Conservation (phyloP, 2,113 vertebrate genomes). For the Laterallus jamaicensis region DNA sequence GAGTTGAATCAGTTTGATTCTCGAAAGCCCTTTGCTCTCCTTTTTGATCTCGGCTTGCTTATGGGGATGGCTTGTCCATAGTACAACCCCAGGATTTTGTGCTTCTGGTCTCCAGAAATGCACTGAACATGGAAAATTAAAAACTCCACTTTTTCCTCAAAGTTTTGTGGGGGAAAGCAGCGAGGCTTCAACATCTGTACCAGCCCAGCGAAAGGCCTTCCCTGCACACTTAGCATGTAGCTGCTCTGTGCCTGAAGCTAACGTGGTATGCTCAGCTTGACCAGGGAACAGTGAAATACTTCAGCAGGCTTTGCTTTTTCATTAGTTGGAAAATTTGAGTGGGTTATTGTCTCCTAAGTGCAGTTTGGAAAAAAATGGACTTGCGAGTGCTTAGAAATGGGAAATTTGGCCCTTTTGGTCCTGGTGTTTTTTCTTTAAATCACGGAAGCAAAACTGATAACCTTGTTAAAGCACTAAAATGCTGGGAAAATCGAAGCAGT, state of each 20-base stretch:
- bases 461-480: neutral
- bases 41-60: rapidly evolving
- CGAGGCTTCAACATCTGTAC: neutral
- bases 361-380: neutral
- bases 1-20: neutral
- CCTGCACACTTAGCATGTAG: rapidly evolving
- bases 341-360: neutral
- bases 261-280: neutral
- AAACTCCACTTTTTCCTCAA: neutral
- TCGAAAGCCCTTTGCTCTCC: neutral
- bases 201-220: neutral
- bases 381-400: neutral
- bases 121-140: neutral
- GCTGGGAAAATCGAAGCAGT: neutral
- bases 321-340: neutral
- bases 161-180: neutral
- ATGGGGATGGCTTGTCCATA: neutral
- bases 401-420: neutral
- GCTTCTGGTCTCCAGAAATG: neutral
- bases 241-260: neutral
- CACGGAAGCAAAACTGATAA: neutral
- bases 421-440: neutral
- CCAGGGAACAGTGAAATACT: neutral
- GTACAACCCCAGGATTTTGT: neutral
- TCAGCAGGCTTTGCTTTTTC: neutral